Evolutionary conservation across 2,113 vertebrate species (phyloP), one percentile per base, ranked within the genome.

Genomic region (Ariopsis seemanni): DNA sequence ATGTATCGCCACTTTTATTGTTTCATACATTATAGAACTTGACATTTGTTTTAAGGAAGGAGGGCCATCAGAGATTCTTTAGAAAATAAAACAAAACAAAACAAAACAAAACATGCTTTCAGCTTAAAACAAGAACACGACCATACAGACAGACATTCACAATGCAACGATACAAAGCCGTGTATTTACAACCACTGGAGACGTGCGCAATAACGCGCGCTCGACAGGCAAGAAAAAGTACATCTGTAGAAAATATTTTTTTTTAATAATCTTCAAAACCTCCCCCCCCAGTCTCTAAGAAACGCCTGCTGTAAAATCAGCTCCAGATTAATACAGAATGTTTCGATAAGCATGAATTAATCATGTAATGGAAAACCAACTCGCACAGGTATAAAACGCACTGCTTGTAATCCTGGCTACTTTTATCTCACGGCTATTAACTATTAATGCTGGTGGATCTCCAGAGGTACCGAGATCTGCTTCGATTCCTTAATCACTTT

Each of bases 81-180:
- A 69, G 90, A 91, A 34, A 57, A 79, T 75, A 86, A 42, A 42
- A 42, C 42, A 42, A 42, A 90, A 93, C 95, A 91, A 34, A 57
- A 79, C 71, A 86, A 34, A 34, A 42, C 42, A 42, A 42, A 90
- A 93, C 95, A 95, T 94, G 94, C 93, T 91, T 92, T 90, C 86
- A 90, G 90, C 92, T 90, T 90, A 90, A 93, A 94, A 92, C 85
- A 87, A 93, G 84, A 92, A 93, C 87, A 89, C 89, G 90, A 92
- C 92, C 79, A 62, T 90, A 91, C 88, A 92, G 91, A 95, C 89
- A 92, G 91, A 87, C 93, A 89, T 91, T 91, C 91, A 95, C 91
- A 90, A 93, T 81, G 91, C 90, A 94, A 93, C 90, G 90, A 92
- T 92, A 94, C 90, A 94, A 93, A 94, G 94, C 92, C 1, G 92